phyloP scores from a whole-genome alignment of 2,113 vertebrate species.

The Dasypus novemcinctus region DNA sequence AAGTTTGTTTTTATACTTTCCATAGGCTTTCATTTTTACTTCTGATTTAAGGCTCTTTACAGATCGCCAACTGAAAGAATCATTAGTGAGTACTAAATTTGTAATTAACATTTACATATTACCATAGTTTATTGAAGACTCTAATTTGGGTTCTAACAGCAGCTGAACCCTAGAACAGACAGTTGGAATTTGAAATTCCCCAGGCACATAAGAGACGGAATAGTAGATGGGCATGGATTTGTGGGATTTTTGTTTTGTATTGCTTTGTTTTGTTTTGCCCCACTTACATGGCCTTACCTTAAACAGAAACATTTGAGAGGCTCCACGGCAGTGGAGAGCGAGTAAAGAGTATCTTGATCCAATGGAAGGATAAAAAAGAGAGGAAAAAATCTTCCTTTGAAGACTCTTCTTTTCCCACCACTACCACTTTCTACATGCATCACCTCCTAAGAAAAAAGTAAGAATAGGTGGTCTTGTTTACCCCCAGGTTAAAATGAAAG shows the following conservation, averaged over 20 bases:
- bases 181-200: constrained; percentile 8
- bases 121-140: neutral
- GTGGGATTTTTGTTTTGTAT: neutral
- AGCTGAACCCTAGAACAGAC: neutral
- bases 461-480: neutral
- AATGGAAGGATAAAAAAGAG: neutral
- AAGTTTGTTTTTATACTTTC: neutral
- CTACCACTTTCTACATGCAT: neutral
- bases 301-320: neutral
- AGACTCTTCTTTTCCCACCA: neutral
- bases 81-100: neutral
- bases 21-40: neutral
- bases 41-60: neutral
- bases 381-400: neutral
- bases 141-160: neutral
- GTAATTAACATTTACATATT: neutral
- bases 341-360: neutral
- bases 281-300: neutral
- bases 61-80: neutral
- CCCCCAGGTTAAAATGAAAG: neutral
- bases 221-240: neutral
- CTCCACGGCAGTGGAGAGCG: neutral
- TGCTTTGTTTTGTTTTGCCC: neutral
- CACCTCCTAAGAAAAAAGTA: neutral
- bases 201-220: neutral